These are phyloP conservation scores for Lepetodrilus schrolli DNA, from an alignment of 2,888 invertebrate species.

Conservation along the genomic window DNA sequence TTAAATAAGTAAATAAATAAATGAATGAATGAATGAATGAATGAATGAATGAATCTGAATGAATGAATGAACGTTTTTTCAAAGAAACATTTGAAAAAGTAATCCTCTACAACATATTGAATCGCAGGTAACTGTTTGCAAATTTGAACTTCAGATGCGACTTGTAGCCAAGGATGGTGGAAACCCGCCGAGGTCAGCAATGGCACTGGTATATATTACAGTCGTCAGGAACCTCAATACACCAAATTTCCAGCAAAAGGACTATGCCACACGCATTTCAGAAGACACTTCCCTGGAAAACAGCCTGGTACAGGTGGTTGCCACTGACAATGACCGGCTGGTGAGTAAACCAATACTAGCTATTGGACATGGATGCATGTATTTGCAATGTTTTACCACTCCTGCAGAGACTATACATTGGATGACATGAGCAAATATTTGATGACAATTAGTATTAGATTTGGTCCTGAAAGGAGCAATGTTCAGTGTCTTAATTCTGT, in stretches of 20 bases:
- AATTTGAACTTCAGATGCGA: slow-evolving; percentile 57
- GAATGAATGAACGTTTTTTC: no score
- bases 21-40: no score
- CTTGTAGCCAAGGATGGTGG: slow-evolving; percentile 63
- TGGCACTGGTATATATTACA: slow-evolving; percentile 52
- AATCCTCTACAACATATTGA: no score
- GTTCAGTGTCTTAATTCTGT: no score
- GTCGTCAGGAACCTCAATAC: slow-evolving; percentile 61
- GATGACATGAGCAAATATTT: neutral
- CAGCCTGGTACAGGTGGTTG: slow-evolving; percentile 45
- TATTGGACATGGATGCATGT: neutral
- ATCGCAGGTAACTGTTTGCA: no score
- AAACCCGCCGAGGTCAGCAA: slow-evolving; percentile 37
- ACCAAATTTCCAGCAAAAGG: slow-evolving; percentile 49
- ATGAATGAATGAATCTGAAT: no score
- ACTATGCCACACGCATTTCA: slow-evolving; percentile 48
- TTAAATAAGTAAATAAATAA: no score
- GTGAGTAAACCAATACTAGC: slow-evolving; percentile 27
- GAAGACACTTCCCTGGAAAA: slow-evolving; percentile 49
- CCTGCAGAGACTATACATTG: no score
- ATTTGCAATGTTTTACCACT: no score
- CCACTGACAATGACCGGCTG: slow-evolving; percentile 53
- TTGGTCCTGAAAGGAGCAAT: neutral
- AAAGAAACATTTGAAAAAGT: no score
- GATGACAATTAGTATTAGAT: neutral